Conservation (phyloP, 2,888 invertebrate species). For the Hedychridium roseum region DNA sequence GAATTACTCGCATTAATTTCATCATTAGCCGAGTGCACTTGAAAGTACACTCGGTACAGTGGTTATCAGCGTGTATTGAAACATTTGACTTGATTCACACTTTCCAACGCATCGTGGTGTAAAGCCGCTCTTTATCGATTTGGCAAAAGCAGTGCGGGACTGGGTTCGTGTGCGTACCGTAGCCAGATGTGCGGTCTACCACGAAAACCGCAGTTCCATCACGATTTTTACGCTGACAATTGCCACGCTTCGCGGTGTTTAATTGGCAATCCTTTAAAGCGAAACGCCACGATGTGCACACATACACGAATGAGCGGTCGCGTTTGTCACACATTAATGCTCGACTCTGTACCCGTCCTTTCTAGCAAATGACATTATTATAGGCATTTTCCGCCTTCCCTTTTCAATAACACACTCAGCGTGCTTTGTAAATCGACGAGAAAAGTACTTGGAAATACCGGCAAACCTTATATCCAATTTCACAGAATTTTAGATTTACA, state of each 20-base stretch:
- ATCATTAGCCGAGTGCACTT: too few species aligned
- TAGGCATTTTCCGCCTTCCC: too few species aligned
- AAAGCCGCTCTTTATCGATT: conserved; percentile 36
- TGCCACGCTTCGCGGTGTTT: conserved; percentile 33
- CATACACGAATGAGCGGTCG: conserved; percentile 3
- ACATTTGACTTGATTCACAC: conserved; percentile 23
- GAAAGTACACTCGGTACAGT: too few species aligned
- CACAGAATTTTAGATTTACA: too few species aligned
- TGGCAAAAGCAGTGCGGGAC: conserved; percentile 28
- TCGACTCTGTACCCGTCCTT: too few species aligned
- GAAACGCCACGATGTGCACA: conserved; percentile 11
- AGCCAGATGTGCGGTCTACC: conserved; percentile 41
- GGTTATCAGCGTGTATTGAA: too few species aligned
- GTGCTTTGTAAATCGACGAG: too few species aligned
- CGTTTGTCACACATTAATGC: background rate
- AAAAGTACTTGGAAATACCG: too few species aligned
- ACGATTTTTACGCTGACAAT: conserved; percentile 35
- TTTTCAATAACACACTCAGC: too few species aligned
- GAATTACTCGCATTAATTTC: too few species aligned
- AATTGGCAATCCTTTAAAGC: conserved; percentile 40
- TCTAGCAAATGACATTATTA: too few species aligned
- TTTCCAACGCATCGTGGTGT: background rate
- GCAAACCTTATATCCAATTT: too few species aligned
- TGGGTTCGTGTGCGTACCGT: conserved; percentile 30
- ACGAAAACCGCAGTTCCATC: conserved; percentile 36